Percentiles rank a stretch among this genome's conserved stretches.
Conservation (phyloP, 2,113 vertebrate genomes). For the Glaucomys volans region DNA sequence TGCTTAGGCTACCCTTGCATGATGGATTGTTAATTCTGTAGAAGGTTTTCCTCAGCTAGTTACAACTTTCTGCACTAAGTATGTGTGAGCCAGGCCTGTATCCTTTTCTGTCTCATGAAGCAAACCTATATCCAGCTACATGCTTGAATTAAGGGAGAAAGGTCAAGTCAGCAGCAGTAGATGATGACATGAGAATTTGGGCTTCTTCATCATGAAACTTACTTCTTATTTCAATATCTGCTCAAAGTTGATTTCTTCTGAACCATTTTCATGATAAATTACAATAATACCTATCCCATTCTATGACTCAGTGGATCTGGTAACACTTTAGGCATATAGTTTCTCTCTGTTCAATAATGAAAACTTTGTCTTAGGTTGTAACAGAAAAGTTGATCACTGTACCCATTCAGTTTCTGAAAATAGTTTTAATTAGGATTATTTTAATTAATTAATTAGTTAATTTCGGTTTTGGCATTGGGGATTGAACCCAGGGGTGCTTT, state of each 20-base stretch:
- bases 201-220: not conserved
- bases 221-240: not conserved
- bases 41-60: not conserved
- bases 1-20: not conserved
- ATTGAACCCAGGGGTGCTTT: too few relatives aligned
- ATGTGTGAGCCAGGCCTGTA: fast-evolving
- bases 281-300: not conserved
- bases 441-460: not conserved
- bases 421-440: not conserved
- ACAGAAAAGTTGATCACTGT: not conserved
- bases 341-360: not conserved
- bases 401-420: not conserved
- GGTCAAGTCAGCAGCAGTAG: not conserved
- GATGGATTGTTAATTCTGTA: not conserved
- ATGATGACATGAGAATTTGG: not conserved
- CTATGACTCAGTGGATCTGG: not conserved
- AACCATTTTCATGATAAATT: not conserved
- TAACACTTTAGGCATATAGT: not conserved
- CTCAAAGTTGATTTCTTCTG: not conserved
- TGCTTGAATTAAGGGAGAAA: not conserved
- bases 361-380: not conserved
- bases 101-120: not conserved
- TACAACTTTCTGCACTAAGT: not conserved
- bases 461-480: too few relatives aligned
- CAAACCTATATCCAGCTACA: not conserved